Base-by-base conservation (phyloP, 2,888 invertebrate species). In the Agrochola macilenta region DNA sequence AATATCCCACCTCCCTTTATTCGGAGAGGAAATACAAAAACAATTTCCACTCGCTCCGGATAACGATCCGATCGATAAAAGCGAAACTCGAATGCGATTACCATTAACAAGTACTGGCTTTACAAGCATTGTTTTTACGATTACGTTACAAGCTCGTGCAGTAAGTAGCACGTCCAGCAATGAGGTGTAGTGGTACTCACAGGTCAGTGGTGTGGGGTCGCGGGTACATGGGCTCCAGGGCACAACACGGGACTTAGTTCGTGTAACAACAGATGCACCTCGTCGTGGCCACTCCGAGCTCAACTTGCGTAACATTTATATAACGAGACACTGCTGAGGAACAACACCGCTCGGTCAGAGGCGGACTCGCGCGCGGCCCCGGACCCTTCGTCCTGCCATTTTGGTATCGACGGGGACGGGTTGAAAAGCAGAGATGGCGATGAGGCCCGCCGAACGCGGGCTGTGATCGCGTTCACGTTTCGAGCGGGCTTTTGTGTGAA, bases 271-370 rank as follows among this genome's bases (percentile, higher is more conserved):
- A 89, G 91, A 90, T 89, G 91, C 94, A 93, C 94, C 94, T 93
- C 91, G 91, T 91, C 90, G 90, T 91, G 87, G 91, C 91, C 95
- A 94, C 94, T 92, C 89, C 90, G 92, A 93, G 92, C 91, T 93
- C 90, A 93, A 94, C 94, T 96, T 95, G 95, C 95, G 95, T 96
- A 96, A 95, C 96, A 96, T 96, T 95, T 96, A 96, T 95, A 94
- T 94, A 94, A 94, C 93, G 91, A 93, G 91, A 90, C 94, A 95
- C 95, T 93, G 92, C 89, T 89, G 91, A 91, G 90, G 91, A 90
- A 90, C 89, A 88, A 89, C 90, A 90, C 89, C 86, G 90, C 89
- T 89, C 90, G 90, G 91, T 93, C 92, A 93, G 87, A 93, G 92
- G 89, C 90, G 91, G 90, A 89, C 91, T 91, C 91, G 93, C 92